Base-by-base conservation (phyloP, 1,140 invertebrate genomes). In the Triops cancriformis region DNA sequence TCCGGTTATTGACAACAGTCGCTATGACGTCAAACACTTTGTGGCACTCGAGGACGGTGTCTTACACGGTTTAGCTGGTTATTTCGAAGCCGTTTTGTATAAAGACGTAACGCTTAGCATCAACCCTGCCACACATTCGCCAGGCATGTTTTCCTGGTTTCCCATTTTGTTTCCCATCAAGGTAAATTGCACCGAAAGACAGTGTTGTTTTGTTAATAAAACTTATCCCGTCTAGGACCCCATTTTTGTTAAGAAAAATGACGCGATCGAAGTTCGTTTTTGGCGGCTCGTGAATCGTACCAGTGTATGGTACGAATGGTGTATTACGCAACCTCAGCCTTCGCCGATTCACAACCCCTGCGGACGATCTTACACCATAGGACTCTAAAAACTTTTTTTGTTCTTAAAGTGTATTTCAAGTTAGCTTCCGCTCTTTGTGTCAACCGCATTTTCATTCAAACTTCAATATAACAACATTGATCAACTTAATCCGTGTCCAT, bases 241-340 rank as follows among this genome's bases (percentile, higher is more conserved):
- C n/a, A 81, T 96, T 45, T 86, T 89, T 76, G 82, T 97, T 0
- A 87, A 88, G 79, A 88, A 87, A 75, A 91, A 89, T 41, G 89
- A 93, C 73, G 84, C 85, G 75, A 87, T 98, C 10, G 88, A 89
- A 73, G 88, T 97, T 1, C 90, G 94, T 80, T 97, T 98, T 83
- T 98, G 96, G 95, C 87, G 97, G 23, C 89, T 89, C 76, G 90
- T 90, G 73, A 89, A 86, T 79, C 84, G 87, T 11, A 89, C 92
- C 75, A 92, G 93, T 83, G 95, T 98, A 0, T 98, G 96, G 96
- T 99, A 98, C 83, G 96, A 98, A 84, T 99, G 97, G 97, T 89
- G 90, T 80, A 86, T 97, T 1, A 87, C 88, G 3, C 86, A 90
- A 77, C 94, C 94, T 0, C 80, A 85, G 10, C 83, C 87, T 12